Conservation (phyloP, 2,888 invertebrate species). For the Leptopterna dolabrata region DNA sequence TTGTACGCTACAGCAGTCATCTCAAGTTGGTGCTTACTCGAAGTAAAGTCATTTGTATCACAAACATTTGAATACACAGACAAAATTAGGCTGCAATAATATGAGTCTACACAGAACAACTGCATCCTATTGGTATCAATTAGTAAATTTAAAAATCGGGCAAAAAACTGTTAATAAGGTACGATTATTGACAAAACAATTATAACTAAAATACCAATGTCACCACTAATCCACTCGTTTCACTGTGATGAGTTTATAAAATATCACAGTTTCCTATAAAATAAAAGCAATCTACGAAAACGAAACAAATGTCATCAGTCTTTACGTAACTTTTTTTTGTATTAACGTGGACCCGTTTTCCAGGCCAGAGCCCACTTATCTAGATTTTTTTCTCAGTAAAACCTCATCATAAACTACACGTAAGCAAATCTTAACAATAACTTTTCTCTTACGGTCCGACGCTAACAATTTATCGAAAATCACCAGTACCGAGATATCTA, state of each 20-base stretch:
- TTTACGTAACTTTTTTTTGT: neutral
- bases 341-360: slow-evolving; percentile 1
- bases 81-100: neutral
- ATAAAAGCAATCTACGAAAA: neutral
- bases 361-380: neutral
- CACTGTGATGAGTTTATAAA: neutral
- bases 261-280: neutral
- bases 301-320: neutral
- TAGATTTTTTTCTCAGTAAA: neutral
- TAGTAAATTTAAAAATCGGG: neutral
- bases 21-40: neutral
- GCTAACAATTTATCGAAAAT: neutral
- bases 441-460: neutral
- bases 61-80: neutral
- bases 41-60: neutral
- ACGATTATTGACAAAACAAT: neutral
- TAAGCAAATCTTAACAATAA: neutral
- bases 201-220: neutral
- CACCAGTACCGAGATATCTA: neutral
- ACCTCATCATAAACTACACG: slow-evolving; percentile 7
- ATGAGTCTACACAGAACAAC: neutral
- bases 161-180: neutral
- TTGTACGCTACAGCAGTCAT: neutral
- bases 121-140: neutral
- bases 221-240: neutral